Percentiles rank a stretch among this genome's conserved stretches.
Evolutionary conservation across 2,888 invertebrate species (phyloP).

Genomic region (Rhimphoctona megacephalus): DNA sequence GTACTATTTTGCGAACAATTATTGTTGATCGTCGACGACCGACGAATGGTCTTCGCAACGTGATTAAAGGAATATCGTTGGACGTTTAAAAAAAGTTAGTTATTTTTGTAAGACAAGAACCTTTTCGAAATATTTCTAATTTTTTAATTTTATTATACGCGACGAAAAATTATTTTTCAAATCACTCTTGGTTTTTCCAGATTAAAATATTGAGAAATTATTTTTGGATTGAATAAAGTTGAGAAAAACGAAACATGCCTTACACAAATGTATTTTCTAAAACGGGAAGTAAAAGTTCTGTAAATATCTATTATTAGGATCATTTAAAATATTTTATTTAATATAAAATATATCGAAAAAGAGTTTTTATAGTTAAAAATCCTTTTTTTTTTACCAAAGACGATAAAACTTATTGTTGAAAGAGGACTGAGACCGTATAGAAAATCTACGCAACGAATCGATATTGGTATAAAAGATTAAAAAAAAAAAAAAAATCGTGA

Average conservation of each 20-base stretch:
- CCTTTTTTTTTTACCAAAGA: neutral
- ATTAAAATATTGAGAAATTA: no score
- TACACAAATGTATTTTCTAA: no score
- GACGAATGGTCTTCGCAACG: constrained; percentile 58
- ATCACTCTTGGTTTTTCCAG: neutral
- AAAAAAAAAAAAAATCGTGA: neutral
- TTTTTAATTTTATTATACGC: neutral
- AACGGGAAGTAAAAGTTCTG: neutral
- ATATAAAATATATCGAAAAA: neutral
- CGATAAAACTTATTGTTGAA: neutral
- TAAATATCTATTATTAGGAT: neutral
- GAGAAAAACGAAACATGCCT: no score
- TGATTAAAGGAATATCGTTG: constrained; percentile 70
- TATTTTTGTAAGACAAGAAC: neutral
- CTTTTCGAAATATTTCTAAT: no score
- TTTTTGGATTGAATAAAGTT: no score
- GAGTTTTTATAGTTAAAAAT: neutral
- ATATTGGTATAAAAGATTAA: neutral
- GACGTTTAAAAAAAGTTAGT: constrained; percentile 46
- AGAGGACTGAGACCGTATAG: neutral
- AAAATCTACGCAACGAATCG: neutral
- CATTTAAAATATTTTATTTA: neutral
- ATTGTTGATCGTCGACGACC: constrained; percentile 67
- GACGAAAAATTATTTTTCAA: neutral
- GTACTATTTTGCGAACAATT: constrained; percentile 65